Percentiles rank a stretch among this genome's conserved stretches.
phyloP scores from a whole-genome alignment of 2,888 invertebrate genomes.

The Dryadula phaetusa region DNA sequence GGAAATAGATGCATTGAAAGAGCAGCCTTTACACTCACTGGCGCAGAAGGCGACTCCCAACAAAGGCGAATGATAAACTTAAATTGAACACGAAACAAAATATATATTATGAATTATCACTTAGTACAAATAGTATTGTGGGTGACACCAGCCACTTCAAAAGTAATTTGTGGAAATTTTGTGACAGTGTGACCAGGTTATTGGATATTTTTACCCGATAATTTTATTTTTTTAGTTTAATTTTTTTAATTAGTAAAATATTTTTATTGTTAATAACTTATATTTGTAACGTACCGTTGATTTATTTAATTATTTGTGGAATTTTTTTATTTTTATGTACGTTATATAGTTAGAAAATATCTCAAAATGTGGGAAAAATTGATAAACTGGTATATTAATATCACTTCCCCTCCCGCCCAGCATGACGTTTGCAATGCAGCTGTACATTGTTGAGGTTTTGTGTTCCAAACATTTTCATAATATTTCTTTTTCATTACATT shows the following conservation, averaged over 20 bases:
- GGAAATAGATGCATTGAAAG: conserved; percentile 65
- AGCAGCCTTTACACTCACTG: conserved; percentile 83
- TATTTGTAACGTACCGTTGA: not conserved
- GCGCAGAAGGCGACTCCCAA: conserved; percentile 79
- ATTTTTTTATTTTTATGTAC: not conserved
- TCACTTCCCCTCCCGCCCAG: conserved; percentile 52
- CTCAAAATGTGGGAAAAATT: conserved; percentile 46
- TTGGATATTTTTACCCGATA: conserved; percentile 45
- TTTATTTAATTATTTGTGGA: not conserved
- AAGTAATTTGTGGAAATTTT: conserved; percentile 64
- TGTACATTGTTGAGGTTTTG: conserved; percentile 72
- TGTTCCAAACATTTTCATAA: conserved; percentile 67
- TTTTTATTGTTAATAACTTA: not conserved
- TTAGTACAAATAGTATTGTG: conserved; percentile 57
- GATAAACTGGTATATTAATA: conserved; percentile 58
- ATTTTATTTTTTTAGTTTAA: not conserved
- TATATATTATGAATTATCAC: conserved; percentile 51
- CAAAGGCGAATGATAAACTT: conserved; percentile 63
- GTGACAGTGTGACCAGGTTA: conserved; percentile 55
- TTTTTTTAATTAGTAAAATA: not conserved
- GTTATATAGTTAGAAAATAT: conserved; percentile 9
- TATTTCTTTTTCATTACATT: conserved; percentile 32
- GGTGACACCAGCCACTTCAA: conserved; percentile 60
- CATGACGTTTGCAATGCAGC: conserved; percentile 57
- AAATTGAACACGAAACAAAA: conserved; percentile 53